A percentile compares a stretch with the other conserved stretches of the same genome.
phyloP scores from a whole-genome alignment of 2,113 vertebrate species.

The Apaloderma vittatum region DNA sequence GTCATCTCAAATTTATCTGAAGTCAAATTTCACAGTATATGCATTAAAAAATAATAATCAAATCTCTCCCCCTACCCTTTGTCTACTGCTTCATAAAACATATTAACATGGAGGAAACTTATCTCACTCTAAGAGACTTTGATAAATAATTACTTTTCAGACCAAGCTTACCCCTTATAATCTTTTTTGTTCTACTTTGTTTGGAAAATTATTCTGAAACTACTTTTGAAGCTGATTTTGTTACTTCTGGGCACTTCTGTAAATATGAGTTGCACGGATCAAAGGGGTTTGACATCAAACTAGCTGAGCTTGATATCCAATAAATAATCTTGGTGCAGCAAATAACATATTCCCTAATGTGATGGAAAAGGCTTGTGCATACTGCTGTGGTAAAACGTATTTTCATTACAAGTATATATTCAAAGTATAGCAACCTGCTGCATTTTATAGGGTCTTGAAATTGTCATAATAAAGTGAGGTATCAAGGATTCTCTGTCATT shows the following conservation, averaged over 20 bases:
- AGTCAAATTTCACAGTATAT: slow-evolving; percentile 19
- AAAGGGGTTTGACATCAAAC: background rate
- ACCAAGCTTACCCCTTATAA: background rate
- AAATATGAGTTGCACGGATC: background rate
- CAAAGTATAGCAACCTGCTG: background rate
- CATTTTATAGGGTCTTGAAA: background rate
- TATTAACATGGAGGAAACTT: background rate
- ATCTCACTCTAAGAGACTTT: background rate
- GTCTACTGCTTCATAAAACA: background rate
- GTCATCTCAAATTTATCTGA: background rate
- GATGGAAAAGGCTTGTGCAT: background rate
- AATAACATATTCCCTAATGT: background rate
- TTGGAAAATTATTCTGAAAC: slow-evolving; percentile 5
- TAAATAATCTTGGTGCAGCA: background rate
- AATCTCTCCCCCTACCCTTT: background rate
- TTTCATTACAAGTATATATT: background rate
- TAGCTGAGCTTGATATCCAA: background rate
- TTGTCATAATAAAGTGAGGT: background rate
- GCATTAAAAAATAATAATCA: slow-evolving; percentile 5
- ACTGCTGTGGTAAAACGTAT: background rate
- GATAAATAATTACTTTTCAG: background rate
- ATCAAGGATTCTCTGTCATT: background rate
- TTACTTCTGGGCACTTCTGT: slow-evolving; percentile 1
- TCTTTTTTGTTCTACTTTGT: background rate
- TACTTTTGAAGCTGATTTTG: slow-evolving; percentile 12